These are phyloP conservation scores for Napeogenes inachia DNA, from an alignment of 2,888 invertebrate species.

Conservation along the genomic window DNA sequence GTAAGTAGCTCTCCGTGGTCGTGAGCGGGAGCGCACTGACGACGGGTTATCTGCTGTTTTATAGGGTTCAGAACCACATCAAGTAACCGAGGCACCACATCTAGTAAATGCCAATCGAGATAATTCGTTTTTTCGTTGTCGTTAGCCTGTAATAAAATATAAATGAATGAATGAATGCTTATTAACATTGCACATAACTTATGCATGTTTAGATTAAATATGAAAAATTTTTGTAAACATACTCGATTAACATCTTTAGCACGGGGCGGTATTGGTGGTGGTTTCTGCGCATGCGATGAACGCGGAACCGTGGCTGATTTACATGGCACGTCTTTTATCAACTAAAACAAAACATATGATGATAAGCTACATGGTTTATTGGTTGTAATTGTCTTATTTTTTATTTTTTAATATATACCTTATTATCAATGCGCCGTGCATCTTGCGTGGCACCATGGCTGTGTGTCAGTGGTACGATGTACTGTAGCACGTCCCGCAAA, in stretches of 20 bases:
- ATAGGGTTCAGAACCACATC: slow-evolving; percentile 90
- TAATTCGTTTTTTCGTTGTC: slow-evolving; percentile 45
- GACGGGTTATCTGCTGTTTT: slow-evolving; percentile 71
- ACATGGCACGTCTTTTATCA: slow-evolving; percentile 51
- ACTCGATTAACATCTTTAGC: slow-evolving; percentile 47
- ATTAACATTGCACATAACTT: neutral
- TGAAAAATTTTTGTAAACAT: slow-evolving; percentile 17
- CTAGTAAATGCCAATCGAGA: slow-evolving; percentile 82
- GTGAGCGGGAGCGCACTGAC: slow-evolving; percentile 65
- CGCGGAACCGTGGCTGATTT: slow-evolving; percentile 64
- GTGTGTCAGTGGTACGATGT: slow-evolving; percentile 63
- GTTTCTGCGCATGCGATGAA: slow-evolving; percentile 55
- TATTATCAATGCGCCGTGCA: slow-evolving; percentile 46
- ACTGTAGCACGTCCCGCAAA: slow-evolving; percentile 62
- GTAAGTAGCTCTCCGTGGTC: slow-evolving; percentile 73
- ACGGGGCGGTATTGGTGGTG: slow-evolving; percentile 66
- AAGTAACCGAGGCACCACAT: slow-evolving; percentile 88
- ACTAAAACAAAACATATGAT: slow-evolving; percentile 30
- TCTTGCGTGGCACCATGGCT: slow-evolving; percentile 35
- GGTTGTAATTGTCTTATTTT: neutral
- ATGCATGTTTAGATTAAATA: neutral
- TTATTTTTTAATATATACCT: slow-evolving; percentile 38
- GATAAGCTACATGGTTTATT: too few species aligned
- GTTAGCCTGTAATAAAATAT: slow-evolving; percentile 36
- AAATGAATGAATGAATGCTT: neutral